phyloP scores from a whole-genome alignment of 2,113 vertebrate genomes.

The Trematomus loennbergii region DNA sequence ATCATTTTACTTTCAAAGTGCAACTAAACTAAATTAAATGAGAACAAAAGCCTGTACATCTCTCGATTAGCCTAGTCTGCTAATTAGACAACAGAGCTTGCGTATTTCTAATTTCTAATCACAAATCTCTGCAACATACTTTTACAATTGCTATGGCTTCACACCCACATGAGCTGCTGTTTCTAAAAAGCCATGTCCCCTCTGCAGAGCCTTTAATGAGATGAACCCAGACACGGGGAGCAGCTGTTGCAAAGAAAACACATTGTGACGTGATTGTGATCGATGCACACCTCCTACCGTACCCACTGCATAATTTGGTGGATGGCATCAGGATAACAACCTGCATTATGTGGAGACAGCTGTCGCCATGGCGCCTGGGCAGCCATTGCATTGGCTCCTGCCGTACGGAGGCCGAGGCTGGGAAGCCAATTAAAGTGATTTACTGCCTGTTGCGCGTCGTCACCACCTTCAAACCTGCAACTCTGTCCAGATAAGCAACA shows the following conservation, averaged over 20 bases:
- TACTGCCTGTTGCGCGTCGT: conserved; percentile 66
- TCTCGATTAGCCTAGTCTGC: conserved; percentile 10
- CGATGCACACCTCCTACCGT: conserved; percentile 67
- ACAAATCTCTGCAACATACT: neutral
- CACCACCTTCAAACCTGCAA: conserved; percentile 66
- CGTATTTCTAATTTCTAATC: neutral
- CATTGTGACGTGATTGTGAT: conserved; percentile 76
- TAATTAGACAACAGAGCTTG: conserved; percentile 18
- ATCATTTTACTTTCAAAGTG: conserved; percentile 1
- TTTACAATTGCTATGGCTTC: conserved; percentile 11
- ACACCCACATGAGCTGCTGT: neutral
- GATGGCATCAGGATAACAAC: conserved; percentile 80
- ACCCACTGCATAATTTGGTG: conserved; percentile 73
- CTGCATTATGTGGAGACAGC: conserved; percentile 79
- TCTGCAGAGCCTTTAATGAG: conserved; percentile 69
- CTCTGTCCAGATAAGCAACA: conserved; percentile 49
- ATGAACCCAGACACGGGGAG: conserved; percentile 75
- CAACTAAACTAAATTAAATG: conserved; percentile 8
- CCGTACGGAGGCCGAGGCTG: conserved; percentile 68
- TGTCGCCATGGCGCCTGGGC: conserved; percentile 75
- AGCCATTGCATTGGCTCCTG: conserved; percentile 59
- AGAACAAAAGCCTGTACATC: neutral
- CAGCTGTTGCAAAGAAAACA: conserved; percentile 81
- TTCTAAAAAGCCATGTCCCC: conserved; percentile 41
- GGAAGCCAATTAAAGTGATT: conserved; percentile 80